Conservation (phyloP, 2,888 invertebrate genomes). For the Nephrotoma appendiculata region DNA sequence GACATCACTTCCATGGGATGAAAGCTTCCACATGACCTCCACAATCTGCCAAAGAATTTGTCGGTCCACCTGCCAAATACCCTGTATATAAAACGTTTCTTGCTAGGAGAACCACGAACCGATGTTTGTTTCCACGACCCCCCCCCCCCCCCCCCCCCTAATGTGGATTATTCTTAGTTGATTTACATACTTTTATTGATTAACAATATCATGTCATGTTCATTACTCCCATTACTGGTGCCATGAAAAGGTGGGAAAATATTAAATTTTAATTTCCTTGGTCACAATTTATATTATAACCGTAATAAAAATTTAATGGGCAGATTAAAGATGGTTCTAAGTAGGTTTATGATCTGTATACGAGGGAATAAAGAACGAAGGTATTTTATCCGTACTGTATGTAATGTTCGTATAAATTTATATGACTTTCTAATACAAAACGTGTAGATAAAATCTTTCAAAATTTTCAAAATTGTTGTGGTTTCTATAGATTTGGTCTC, state of each 20-base stretch:
- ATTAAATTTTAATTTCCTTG: not conserved
- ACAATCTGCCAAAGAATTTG: too few species aligned
- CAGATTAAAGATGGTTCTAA: not conserved
- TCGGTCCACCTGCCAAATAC: too few species aligned
- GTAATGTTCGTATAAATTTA: not conserved
- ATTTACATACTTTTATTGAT: not conserved
- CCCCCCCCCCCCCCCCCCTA: too few species aligned
- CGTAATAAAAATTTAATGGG: not conserved
- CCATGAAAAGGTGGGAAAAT: not conserved
- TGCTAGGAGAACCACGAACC: too few species aligned
- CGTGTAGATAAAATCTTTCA: not conserved
- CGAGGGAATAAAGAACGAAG: not conserved
- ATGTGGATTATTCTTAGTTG: too few species aligned
- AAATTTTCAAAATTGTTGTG: not conserved
- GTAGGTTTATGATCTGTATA: not conserved
- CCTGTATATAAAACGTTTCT: too few species aligned
- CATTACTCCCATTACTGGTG: not conserved
- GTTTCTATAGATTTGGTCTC: too few species aligned
- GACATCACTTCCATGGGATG: too few species aligned
- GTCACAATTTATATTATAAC: not conserved
- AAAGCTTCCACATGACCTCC: too few species aligned
- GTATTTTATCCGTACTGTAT: not conserved
- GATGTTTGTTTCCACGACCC: too few species aligned
- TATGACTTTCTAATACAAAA: not conserved
- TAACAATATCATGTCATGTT: not conserved